These are phyloP conservation scores for Taurulus bubalis DNA, from an alignment of 2,113 vertebrate species.

Conservation along the genomic window DNA sequence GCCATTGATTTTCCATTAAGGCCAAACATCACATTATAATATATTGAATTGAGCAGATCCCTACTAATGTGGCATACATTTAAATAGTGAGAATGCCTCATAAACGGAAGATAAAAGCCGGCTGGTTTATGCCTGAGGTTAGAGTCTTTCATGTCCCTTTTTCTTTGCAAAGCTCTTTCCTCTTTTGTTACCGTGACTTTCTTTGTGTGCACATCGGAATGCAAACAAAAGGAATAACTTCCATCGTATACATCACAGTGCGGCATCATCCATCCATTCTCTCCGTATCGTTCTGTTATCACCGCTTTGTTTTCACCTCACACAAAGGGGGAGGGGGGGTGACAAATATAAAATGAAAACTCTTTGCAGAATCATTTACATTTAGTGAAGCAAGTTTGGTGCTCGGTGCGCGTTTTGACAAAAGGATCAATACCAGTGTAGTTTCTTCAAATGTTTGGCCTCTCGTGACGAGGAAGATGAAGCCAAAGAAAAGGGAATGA, in stretches of 20 bases:
- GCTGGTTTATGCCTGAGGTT: slow-evolving; percentile 9
- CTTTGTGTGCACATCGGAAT: slow-evolving; percentile 20
- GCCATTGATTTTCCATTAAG: slow-evolving; percentile 86
- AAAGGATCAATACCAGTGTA: not conserved
- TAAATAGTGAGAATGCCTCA: slow-evolving; percentile 68
- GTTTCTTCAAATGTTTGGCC: not conserved
- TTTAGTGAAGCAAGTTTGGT: not conserved
- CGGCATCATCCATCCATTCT: not conserved
- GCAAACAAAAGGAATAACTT: slow-evolving; percentile 17
- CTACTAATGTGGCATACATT: slow-evolving; percentile 77
- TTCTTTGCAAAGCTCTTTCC: not conserved
- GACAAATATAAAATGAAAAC: not conserved
- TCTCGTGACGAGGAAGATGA: not conserved
- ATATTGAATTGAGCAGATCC: slow-evolving; percentile 78
- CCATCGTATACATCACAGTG: not conserved
- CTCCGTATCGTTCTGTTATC: slow-evolving; percentile 4
- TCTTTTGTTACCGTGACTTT: slow-evolving; percentile 35
- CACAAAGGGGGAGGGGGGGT: not conserved
- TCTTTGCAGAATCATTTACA: not conserved
- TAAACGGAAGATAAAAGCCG: slow-evolving; percentile 47
- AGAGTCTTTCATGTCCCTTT: not conserved
- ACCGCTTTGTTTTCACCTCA: not conserved
- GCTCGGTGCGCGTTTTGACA: not conserved
- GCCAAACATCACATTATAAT: slow-evolving; percentile 82
- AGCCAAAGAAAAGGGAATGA: not conserved